Evolutionary conservation across 2,797 vertebrate species (phyloP).

Genomic region (Phrynocephalus vlangalii): DNA sequence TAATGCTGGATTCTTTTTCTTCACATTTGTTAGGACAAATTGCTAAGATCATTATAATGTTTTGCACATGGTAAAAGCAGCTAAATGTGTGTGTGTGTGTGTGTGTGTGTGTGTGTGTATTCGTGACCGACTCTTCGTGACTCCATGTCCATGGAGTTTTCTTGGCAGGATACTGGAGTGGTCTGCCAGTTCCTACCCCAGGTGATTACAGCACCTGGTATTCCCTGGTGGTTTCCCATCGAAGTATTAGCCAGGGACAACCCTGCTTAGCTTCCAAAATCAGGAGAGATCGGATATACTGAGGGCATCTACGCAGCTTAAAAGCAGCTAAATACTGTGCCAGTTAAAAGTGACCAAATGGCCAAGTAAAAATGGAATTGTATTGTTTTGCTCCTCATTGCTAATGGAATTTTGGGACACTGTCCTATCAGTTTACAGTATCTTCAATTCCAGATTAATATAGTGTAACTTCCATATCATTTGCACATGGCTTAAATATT

Average conservation of each 20-base stretch:
- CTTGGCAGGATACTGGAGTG: too few species aligned
- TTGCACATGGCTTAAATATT: neutral
- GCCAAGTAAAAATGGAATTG: neutral
- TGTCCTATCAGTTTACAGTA: neutral
- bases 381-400: neutral
- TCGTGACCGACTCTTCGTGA: too few species aligned
- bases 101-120: too few species aligned
- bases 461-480: neutral
- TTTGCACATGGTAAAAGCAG: neutral
- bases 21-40: neutral
- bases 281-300: too few species aligned
- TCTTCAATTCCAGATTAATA: slow-evolving; percentile 2
- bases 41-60: neutral
- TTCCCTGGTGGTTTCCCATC: too few species aligned
- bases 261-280: too few species aligned
- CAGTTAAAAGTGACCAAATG: neutral
- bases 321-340: neutral
- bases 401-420: neutral
- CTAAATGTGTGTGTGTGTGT: neutral
- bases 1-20: neutral
- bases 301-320: too few species aligned
- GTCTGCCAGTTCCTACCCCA: too few species aligned
- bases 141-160: too few species aligned
- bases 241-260: too few species aligned
- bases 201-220: too few species aligned